phyloP scores from a whole-genome alignment of 2,888 invertebrate species.

The Alsophila aescularia region DNA sequence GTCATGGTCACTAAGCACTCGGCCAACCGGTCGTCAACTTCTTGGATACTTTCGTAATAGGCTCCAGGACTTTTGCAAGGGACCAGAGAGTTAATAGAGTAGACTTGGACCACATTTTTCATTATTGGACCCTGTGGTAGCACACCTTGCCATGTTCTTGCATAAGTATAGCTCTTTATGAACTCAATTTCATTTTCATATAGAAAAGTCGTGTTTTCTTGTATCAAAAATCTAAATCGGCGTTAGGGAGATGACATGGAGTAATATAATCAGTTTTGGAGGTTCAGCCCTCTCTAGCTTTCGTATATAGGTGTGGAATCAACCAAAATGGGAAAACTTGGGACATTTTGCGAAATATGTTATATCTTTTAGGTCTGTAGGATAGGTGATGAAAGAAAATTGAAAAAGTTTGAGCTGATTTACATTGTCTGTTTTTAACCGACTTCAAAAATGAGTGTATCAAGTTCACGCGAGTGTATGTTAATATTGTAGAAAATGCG shows the following conservation, averaged over 20 bases:
- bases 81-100: too few species aligned
- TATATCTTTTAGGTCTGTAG: background rate
- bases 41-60: too few species aligned
- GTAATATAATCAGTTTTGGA: conserved; percentile 17
- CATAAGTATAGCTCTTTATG: conserved; percentile 15
- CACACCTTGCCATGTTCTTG: conserved; percentile 10
- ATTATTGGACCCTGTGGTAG: background rate
- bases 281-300: background rate
- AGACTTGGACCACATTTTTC: too few species aligned
- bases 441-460: too few species aligned
- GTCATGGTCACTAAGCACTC: too few species aligned
- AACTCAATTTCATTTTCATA: conserved; percentile 21
- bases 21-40: too few species aligned
- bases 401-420: conserved; percentile 15
- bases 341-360: conserved; percentile 4
- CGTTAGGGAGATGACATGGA: conserved; percentile 16
- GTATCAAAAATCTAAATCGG: conserved; percentile 18
- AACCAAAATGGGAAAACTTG: conserved; percentile 7
- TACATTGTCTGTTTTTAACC: background rate
- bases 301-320: background rate
- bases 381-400: conserved; percentile 6
- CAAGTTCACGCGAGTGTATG: too few species aligned
- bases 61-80: too few species aligned
- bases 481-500: too few species aligned
- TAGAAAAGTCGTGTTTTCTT: conserved; percentile 9